Evolutionary conservation across 2,113 vertebrate genomes (phyloP).

Genomic region (Pterocles burchelli): DNA sequence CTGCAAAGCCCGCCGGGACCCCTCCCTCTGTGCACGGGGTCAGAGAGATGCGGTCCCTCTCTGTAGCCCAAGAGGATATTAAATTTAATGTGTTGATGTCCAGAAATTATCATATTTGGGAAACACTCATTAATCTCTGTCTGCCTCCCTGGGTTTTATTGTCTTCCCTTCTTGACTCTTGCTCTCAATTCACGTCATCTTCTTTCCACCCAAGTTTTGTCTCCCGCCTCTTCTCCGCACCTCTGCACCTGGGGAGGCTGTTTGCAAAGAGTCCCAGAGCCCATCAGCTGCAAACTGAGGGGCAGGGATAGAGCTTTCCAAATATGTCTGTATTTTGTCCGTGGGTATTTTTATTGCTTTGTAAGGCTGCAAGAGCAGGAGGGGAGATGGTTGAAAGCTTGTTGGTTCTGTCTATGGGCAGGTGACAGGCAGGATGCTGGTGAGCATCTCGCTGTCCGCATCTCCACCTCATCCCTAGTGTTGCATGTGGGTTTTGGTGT

Average conservation of each 20-base stretch:
- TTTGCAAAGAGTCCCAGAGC: neutral
- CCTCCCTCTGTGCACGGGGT: neutral
- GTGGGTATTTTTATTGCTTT: neutral
- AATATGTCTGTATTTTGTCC: rapidly evolving
- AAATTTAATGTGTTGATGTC: conserved; percentile 29
- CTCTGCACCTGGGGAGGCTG: neutral
- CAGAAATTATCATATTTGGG: conserved; percentile 55
- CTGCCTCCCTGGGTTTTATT: conserved; percentile 37
- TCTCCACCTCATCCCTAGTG: neutral
- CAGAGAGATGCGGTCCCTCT: neutral
- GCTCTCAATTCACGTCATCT: neutral
- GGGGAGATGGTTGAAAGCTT: neutral
- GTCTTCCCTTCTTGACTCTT: neutral
- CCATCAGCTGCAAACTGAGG: rapidly evolving
- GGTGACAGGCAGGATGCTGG: neutral
- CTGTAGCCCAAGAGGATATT: neutral
- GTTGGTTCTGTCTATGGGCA: neutral
- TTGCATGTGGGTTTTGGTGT: neutral
- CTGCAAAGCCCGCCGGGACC: neutral
- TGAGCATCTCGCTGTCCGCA: neutral
- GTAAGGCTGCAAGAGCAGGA: neutral
- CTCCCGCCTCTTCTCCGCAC: neutral
- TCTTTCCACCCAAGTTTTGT: neutral
- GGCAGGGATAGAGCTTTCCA: neutral
- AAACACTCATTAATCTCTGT: conserved; percentile 62